Base-by-base conservation (phyloP, 2,113 vertebrate species). In the Prochilodus magdalenae region DNA sequence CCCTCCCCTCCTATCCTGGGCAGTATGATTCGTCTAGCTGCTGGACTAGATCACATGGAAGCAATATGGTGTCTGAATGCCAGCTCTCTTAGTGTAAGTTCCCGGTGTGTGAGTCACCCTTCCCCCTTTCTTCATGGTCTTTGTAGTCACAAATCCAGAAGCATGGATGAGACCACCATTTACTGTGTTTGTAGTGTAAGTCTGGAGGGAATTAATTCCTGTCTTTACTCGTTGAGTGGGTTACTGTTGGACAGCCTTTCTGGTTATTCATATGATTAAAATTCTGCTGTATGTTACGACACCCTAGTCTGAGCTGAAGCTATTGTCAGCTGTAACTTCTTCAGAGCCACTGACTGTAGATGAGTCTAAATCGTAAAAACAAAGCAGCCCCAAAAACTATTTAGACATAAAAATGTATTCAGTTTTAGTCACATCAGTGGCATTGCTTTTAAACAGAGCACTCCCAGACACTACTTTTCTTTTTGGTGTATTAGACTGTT, bases 1-100 rank as follows among this genome's bases (percentile, higher is more conserved):
- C 66, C 66, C 36, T 44, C 66, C 66, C 66, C 36, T 70, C 11
- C 18, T 70, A 44, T 70, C 66, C 66, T 70, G 36, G 7, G 6
- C 5, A 44, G 30, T 66, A 66, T 29, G 29, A 33, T 29, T 7
- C 65, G 65, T 36, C 11, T 70, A 24, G 22, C 33, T 44, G 66
- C 22, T 24, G 13, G 20, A n/a, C 16, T 36, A 67, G 30, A 67
- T 57, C 57, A 60, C 57, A 60, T 24, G 57, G 57, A 26, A 60
- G 7, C 22, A 60, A 60, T 60, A 60, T 44, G 66, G 33, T 44
- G 66, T 70, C 8, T n/a, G 22, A 24, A 24, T 24, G 36, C 22
- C 66, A 70, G 36, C 22, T 20, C 33, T 70, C 33, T 70, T 70
- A 36, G 20, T 36, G 30, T 20, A 36, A 67, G 65, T 36, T 67